Percentiles rank a stretch among this genome's conserved stretches.
phyloP scores from a whole-genome alignment of 2,797 vertebrate species.

The Falco naumanni region DNA sequence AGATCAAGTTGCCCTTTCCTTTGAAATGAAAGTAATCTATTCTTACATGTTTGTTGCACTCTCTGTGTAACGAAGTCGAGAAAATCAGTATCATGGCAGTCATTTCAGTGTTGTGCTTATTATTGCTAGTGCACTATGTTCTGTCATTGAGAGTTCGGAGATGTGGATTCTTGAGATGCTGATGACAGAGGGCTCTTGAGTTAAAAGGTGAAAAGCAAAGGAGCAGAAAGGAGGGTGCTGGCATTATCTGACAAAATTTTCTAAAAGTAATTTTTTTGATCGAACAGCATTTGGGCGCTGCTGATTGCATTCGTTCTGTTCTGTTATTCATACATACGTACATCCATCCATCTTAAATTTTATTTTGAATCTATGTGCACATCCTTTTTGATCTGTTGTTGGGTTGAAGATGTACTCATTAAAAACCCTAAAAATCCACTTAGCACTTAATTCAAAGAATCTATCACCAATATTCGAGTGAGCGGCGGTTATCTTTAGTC shows the following conservation, averaged over 20 bases:
- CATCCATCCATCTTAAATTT: not conserved
- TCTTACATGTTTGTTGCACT: slow-evolving; percentile 21
- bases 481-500: too few relatives aligned
- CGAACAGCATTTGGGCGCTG: not conserved
- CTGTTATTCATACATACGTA: not conserved
- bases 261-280: not conserved
- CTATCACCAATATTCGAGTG: too few relatives aligned
- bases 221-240: not conserved
- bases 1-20: slow-evolving; percentile 7
- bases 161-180: not conserved
- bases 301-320: not conserved
- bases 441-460: not conserved
- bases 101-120: not conserved
- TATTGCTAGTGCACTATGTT: not conserved
- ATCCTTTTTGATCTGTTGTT: not conserved
- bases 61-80: not conserved
- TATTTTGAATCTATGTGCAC: not conserved
- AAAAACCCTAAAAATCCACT: not conserved
- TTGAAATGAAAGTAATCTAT: slow-evolving; percentile 35
- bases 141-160: not conserved
- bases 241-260: not conserved
- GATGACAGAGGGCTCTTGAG: not conserved
- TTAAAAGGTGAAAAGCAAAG: not conserved
- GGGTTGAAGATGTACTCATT: not conserved
- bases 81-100: slow-evolving; percentile 20